phyloP scores from a whole-genome alignment of 2,797 vertebrate genomes.

The Picus viridis region DNA sequence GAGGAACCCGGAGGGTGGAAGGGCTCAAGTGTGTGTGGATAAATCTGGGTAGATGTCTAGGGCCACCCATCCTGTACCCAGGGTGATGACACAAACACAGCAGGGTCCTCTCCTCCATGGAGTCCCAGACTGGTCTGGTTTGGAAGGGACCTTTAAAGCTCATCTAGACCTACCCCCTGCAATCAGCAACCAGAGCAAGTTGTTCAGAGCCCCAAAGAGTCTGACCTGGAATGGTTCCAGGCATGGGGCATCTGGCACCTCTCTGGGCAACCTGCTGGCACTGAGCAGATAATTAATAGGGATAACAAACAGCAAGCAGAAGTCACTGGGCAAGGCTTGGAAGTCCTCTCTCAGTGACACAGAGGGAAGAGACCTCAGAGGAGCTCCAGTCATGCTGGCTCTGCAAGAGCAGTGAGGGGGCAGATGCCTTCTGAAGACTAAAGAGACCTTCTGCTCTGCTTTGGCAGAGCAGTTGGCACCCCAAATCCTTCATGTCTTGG shows the following conservation, averaged over 20 bases:
- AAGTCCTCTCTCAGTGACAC: not conserved
- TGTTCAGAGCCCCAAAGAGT: too few relatives aligned
- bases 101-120: not conserved
- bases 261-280: too few relatives aligned
- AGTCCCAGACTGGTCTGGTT: too few relatives aligned
- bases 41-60: not conserved
- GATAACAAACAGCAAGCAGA: not conserved
- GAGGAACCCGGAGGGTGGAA: not conserved
- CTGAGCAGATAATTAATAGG: not conserved
- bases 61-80: not conserved
- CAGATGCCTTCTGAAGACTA: not conserved
- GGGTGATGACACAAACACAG: not conserved
- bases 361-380: too few relatives aligned
- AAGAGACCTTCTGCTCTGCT: not conserved
- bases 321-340: not conserved
- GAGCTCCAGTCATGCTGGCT: not conserved
- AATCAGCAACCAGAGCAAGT: too few relatives aligned
- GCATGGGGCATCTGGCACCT: too few relatives aligned
- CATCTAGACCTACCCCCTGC: too few relatives aligned
- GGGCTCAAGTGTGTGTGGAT: not conserved
- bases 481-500: fast-evolving
- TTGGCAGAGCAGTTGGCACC: not conserved
- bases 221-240: too few relatives aligned
- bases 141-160: too few relatives aligned
- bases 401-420: not conserved